These are phyloP conservation scores for Teleiodes luculella DNA, from an alignment of 2,888 invertebrate species.

Conservation along the genomic window DNA sequence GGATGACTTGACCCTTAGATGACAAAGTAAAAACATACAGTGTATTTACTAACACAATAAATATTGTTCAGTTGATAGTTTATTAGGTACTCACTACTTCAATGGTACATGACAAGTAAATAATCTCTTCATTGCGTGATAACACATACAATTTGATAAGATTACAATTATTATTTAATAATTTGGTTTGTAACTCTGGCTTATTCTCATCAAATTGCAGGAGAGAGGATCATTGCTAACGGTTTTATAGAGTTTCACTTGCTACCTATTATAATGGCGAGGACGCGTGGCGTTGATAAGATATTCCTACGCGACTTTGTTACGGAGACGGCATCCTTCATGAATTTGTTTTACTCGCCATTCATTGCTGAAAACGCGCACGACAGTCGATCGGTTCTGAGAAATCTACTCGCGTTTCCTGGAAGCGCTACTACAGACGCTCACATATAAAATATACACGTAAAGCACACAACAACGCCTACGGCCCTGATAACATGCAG, in stretches of 20 bases:
- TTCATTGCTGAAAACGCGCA: slow-evolving; percentile 71
- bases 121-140: no score
- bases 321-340: slow-evolving; percentile 25
- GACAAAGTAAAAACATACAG: no score
- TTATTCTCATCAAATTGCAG: neutral
- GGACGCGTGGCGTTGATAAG: slow-evolving; percentile 8
- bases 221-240: slow-evolving; percentile 7
- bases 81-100: no score
- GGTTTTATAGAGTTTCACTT: slow-evolving; percentile 1
- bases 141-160: no score
- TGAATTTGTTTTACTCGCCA: slow-evolving; percentile 44
- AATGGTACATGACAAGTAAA: no score
- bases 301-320: slow-evolving; percentile 2
- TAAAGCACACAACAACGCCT: slow-evolving; percentile 50
- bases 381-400: slow-evolving; percentile 68
- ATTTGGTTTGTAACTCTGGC: neutral
- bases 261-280: slow-evolving; percentile 7
- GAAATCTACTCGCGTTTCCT: slow-evolving; percentile 74
- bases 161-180: no score
- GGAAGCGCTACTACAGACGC: slow-evolving; percentile 71
- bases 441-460: slow-evolving; percentile 48
- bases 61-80: no score
- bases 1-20: no score
- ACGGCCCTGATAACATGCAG: slow-evolving; percentile 69
- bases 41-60: no score